Percentiles rank a stretch among this genome's conserved stretches.
Evolutionary conservation across 1,140 invertebrate genomes (phyloP).

Genomic region (Aporrectodea caliginosa): DNA sequence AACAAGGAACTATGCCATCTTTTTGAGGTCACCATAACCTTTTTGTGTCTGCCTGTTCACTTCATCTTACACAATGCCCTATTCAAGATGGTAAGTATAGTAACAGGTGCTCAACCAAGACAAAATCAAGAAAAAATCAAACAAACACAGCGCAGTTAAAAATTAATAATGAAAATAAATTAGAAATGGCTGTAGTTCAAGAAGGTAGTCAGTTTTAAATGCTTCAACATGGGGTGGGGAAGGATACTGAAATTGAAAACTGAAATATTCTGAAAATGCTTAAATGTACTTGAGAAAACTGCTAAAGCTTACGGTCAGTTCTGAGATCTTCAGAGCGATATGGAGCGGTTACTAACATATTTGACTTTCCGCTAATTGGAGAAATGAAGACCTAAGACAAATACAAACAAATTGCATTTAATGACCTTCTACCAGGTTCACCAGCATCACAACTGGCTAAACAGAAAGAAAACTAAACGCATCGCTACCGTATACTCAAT

Average conservation of each 20-base stretch:
- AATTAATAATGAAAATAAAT: no score
- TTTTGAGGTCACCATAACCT: no score
- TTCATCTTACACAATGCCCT: no score
- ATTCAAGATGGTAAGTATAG: background rate
- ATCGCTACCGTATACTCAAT: background rate
- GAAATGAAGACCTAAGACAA: background rate
- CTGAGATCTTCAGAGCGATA: background rate
- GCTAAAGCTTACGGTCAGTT: background rate
- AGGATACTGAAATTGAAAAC: background rate
- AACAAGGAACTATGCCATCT: background rate
- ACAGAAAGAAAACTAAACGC: background rate
- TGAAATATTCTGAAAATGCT: no score
- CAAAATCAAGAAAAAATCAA: background rate
- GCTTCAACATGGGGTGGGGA: background rate
- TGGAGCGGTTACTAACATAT: background rate
- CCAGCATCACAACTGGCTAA: background rate
- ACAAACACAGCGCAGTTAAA: background rate
- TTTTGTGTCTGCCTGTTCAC: no score
- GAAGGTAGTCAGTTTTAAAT: background rate
- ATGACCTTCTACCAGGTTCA: background rate
- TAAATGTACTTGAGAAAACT: no score
- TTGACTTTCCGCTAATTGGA: background rate
- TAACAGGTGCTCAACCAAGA: background rate
- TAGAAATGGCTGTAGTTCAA: no score
- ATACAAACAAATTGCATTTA: background rate